Conservation (phyloP, 92 coral and sea anemone species). For the Zoanthus solanderi region DNA sequence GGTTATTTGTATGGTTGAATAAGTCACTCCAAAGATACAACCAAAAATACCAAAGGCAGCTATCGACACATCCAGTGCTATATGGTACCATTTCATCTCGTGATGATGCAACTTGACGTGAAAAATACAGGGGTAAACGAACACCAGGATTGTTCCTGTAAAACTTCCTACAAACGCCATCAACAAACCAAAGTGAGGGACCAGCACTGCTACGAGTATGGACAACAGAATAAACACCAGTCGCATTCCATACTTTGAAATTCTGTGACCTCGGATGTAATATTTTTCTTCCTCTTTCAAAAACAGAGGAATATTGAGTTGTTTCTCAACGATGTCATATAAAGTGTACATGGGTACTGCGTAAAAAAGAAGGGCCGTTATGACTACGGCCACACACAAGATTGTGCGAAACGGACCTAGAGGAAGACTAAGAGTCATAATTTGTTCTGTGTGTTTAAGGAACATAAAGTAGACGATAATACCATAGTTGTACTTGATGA, state of each 20-base stretch:
- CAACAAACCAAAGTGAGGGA: constrained; percentile 88
- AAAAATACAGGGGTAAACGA: constrained; percentile 87
- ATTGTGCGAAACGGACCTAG: constrained; percentile 77
- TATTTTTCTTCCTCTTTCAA: constrained; percentile 75
- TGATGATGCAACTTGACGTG: constrained; percentile 84
- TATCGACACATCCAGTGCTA: constrained; percentile 67
- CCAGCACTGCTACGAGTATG: constrained; percentile 88
- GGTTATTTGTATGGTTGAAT: constrained; percentile 84
- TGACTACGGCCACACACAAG: constrained; percentile 78
- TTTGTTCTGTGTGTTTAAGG: constrained; percentile 89
- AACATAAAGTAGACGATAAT: constrained; percentile 88
- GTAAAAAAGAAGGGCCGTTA: constrained; percentile 85
- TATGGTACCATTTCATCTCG: constrained; percentile 82
- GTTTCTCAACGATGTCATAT: constrained; percentile 88
- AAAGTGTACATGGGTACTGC: constrained; percentile 92
- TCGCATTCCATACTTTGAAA: constrained; percentile 77
- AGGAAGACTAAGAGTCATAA: constrained; percentile 90
- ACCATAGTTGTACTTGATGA: constrained; percentile 90
- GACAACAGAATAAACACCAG: constrained; percentile 78
- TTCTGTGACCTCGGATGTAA: constrained; percentile 60
- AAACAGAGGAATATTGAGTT: constrained; percentile 82
- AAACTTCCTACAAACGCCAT: constrained; percentile 95
- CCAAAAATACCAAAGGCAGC: constrained; percentile 78
- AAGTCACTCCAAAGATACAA: constrained; percentile 78
- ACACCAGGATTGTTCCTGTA: constrained; percentile 86